Base-by-base conservation (phyloP, 2,113 vertebrate species). In the Eonycteris spelaea region DNA sequence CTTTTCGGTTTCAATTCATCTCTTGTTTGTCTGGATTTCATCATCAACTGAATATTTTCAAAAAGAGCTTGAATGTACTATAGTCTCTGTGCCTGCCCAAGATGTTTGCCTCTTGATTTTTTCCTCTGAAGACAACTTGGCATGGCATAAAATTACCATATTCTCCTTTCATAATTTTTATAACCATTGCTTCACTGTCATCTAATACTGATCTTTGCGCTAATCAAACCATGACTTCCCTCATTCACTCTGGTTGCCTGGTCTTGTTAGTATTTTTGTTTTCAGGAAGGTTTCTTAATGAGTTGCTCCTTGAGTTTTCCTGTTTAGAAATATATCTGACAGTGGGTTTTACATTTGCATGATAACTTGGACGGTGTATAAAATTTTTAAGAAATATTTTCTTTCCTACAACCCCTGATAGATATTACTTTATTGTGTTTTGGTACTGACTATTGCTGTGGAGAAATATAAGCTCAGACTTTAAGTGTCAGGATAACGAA, bases 71-170 rank as follows among this genome's bases (percentile, higher is more conserved):
- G 61, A 86, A 30, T 86, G 51, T 63, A 18, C 35, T 59, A 12
- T 55, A 86, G 57, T 68, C 51, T 57, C 59, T 14, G 48, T 65
- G 68, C 26, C 90, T 87, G 61, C 90, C 86, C 85, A 38, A 71
- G 61, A 71, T 82, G 21, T 70, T 85, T 65, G 59, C 19, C 45
- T 92, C 74, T 77, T 77, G 59, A 35, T 61, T 92, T 70, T 86
- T 57, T 96, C 43, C 51, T 94, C 79, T 51, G 53, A 89, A 89
- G 73, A 92, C 65, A 92, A 33, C 38, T 90, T 96, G 85, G 74
- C 89, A 86, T 28, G 33, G 35, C 80, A 86, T 75, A 38, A 82
- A 92, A 90, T 82, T 94, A 67, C 51, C 67, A 65, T 4, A 63
- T 70, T 90, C 68, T 86, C 21, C 65, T 45, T 11, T 65, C 51